A percentile compares a stretch with the other conserved stretches of the same genome.
phyloP scores from a whole-genome alignment of 30 jellyfish, hydroid and myxozoan species.

The Hydractinia symbiolongicarpus region DNA sequence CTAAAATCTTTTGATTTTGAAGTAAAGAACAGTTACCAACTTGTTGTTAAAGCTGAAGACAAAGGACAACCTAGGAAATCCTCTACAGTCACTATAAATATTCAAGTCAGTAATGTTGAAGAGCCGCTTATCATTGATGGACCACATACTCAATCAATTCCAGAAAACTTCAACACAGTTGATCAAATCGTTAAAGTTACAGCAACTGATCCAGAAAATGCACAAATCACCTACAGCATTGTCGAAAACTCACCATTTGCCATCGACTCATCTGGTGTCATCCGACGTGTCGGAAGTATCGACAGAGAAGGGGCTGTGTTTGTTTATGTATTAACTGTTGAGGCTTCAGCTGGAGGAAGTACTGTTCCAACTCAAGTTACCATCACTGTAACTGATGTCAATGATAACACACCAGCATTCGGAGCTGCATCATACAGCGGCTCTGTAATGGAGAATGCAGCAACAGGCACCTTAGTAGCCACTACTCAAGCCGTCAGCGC shows the following conservation, averaged over 20 bases:
- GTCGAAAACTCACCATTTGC: conserved; percentile 5
- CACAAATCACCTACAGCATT: background rate
- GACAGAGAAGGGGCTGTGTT: conserved; percentile 44
- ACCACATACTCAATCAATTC: background rate
- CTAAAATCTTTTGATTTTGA: conserved; percentile 55
- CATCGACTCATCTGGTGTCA: conserved; percentile 32
- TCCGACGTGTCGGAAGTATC: conserved; percentile 31
- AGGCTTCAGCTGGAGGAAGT: conserved; percentile 36
- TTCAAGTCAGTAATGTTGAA: background rate
- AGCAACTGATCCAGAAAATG: conserved; percentile 36
- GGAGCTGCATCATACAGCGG: conserved; percentile 25
- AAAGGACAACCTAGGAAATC: conserved; percentile 47
- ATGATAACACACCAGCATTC: conserved; percentile 71
- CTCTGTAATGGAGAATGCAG: background rate
- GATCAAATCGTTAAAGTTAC: conserved; percentile 39
- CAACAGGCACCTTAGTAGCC: background rate
- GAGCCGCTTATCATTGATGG: conserved; percentile 1
- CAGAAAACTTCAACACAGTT: background rate
- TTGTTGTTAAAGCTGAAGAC: conserved; percentile 64
- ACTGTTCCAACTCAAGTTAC: conserved; percentile 32
- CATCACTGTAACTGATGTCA: conserved; percentile 62
- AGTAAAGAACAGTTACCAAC: conserved; percentile 31
- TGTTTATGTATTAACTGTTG: conserved; percentile 23
- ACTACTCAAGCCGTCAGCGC: background rate
- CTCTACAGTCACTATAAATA: conserved; percentile 29